Percentiles rank a stretch among this genome's conserved stretches.
Conservation (phyloP, 2,888 invertebrate genomes). For the Oligia strigilis region DNA sequence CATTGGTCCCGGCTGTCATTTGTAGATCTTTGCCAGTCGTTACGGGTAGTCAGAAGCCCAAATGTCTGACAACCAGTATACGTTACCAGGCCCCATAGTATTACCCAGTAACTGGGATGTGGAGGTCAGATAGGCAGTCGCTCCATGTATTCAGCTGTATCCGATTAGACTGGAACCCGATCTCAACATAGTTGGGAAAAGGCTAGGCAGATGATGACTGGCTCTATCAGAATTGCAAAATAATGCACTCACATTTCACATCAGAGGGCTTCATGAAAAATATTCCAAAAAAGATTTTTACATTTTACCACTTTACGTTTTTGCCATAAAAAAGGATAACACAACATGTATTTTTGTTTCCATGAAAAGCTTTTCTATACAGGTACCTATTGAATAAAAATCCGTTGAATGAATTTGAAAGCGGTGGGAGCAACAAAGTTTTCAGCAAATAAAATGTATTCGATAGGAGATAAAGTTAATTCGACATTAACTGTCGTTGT, state of each 20-base stretch:
- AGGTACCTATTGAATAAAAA: constrained; percentile 47
- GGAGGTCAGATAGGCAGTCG: no score
- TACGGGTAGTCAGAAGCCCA: no score
- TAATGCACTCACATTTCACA: constrained; percentile 18
- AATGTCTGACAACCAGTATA: no score
- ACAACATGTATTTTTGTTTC: constrained; percentile 25
- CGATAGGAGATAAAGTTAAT: neutral
- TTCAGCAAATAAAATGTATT: constrained; percentile 36
- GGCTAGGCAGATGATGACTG: neutral
- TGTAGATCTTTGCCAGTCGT: no score
- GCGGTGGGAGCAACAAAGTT: constrained; percentile 29
- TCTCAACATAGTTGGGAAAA: neutral
- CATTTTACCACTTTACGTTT: constrained; percentile 35
- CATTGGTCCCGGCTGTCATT: no score
- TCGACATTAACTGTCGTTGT: neutral
- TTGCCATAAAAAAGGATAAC: constrained; percentile 30
- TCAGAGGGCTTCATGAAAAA: neutral
- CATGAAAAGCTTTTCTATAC: constrained; percentile 30
- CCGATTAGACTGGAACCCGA: neutral
- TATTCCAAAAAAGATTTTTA: constrained; percentile 6
- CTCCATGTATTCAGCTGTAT: neutral
- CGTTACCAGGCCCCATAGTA: no score
- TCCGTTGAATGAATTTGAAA: constrained; percentile 48
- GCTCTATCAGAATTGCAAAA: neutral
- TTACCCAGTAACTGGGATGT: no score